Evolutionary conservation across 2,797 vertebrate species (phyloP).

Genomic region (Neopelma chrysocephalum): DNA sequence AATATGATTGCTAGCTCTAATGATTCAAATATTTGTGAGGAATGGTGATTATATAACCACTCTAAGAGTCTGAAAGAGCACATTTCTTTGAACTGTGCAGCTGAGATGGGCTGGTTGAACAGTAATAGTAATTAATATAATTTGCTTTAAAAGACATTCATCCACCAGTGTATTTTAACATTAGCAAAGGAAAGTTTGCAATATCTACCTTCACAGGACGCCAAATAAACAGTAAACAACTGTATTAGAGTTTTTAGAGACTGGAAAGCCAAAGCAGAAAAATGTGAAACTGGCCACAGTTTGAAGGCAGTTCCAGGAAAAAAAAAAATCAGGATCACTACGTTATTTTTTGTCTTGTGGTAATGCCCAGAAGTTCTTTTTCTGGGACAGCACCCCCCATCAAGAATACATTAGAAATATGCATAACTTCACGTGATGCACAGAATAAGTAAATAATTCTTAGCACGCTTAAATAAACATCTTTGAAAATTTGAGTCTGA

Average conservation of each 20-base stretch:
- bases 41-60: slow-evolving; percentile 26
- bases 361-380: neutral
- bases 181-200: neutral
- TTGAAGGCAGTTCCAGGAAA: neutral
- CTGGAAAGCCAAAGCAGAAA: slow-evolving; percentile 2
- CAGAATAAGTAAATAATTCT: neutral
- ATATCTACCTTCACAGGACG: neutral
- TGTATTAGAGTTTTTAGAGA: neutral
- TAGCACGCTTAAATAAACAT: neutral
- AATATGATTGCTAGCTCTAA: slow-evolving; percentile 25
- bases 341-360: neutral
- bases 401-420: neutral
- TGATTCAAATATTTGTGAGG: slow-evolving; percentile 41
- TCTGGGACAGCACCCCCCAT: neutral
- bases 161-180: neutral
- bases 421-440: neutral
- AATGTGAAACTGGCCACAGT: neutral
- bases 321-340: neutral
- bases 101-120: neutral
- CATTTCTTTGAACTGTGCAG: slow-evolving; percentile 8
- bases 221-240: slow-evolving; percentile 27
- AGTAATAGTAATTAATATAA: slow-evolving; percentile 7
- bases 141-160: neutral
- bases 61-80: neutral
- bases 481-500: neutral